A percentile compares a stretch with the other conserved stretches of the same genome.
phyloP scores from a whole-genome alignment of 2,113 vertebrate genomes.

The Misgurnus anguillicaudatus region DNA sequence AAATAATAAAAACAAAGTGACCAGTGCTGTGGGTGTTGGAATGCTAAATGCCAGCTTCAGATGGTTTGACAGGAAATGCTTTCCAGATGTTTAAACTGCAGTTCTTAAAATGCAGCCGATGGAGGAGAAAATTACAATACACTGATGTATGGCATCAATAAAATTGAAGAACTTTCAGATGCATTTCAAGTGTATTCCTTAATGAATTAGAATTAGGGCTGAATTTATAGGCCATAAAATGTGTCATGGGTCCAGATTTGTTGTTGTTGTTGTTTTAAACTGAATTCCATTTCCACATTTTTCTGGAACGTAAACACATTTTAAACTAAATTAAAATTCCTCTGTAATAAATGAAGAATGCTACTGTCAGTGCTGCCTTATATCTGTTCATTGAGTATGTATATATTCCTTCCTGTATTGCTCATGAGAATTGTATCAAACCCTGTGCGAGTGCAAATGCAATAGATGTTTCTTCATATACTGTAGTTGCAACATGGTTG shows the following conservation, averaged over 20 bases:
- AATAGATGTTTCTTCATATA: not conserved
- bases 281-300: slow-evolving; percentile 53
- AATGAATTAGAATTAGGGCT: too few species aligned
- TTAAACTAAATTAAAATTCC: slow-evolving; percentile 35
- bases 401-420: too few species aligned
- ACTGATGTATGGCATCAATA: not conserved
- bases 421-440: not conserved
- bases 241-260: too few species aligned
- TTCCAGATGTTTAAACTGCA: slow-evolving; percentile 43
- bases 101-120: not conserved
- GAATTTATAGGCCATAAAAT: too few species aligned
- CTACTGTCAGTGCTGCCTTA: not conserved
- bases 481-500: not conserved
- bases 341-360: slow-evolving; percentile 21
- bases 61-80: slow-evolving; percentile 42
- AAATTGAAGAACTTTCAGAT: not conserved
- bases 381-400: not conserved
- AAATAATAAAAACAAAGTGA: slow-evolving; percentile 17
- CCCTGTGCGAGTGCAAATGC: not conserved
- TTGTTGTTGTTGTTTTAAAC: not conserved
- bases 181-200: too few species aligned
- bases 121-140: not conserved
- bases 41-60: slow-evolving; percentile 21
- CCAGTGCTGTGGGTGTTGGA: slow-evolving; percentile 36
- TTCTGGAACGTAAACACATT: slow-evolving; percentile 31